Evolutionary conservation across 2,797 vertebrate species (phyloP), one percentile per base, ranked within the genome.

Genomic region (Tenualosa thibaudeaui): DNA sequence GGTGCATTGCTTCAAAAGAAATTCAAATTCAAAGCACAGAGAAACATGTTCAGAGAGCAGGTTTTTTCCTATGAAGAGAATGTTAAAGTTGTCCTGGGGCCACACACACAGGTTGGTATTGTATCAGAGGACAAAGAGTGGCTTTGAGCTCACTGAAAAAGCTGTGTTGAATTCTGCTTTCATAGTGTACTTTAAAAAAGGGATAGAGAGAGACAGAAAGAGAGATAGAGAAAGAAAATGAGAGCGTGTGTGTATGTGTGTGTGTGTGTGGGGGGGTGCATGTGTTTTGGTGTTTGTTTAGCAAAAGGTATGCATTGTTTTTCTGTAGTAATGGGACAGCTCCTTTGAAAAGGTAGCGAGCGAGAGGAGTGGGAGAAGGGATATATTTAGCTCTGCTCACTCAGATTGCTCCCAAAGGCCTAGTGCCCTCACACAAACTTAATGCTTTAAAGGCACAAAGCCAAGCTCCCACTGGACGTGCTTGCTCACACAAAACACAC

Each of bases 111-210:
- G 65, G 26, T 26, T 71, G 12, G 65, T 13, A 71, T 71, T 71
- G 65, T 71, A 71, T 71, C 12, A 71, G 31, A 15, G 10, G 31
- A 37, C 10, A 26, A 4, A 24, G 26, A 65, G 62, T 81, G 81
- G 82, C 71, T 46, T 85, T 58, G 86, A 89, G 78, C 86, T 86
- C 40, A 86, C 84, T 85, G 85, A 89, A 84, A 37, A 81, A 84
- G 78, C 81, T 87, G 86, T 60, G 89, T 89, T 87, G 89, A 90
- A 85, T 89, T 90, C 87, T 84, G 85, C 90, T 81, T 90, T 91
- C 90, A 92, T 90, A 91, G 89, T 85, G 84, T 84, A 78, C 84
- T 83, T 89, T 71, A 85, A 84, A 89, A 81, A 88, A 89, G 88
- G 84, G 81, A 83, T 82, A 37, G 12, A 3, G 26, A 17, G 17